phyloP scores from a whole-genome alignment of 2,797 vertebrate species.

The Momotus momota region DNA sequence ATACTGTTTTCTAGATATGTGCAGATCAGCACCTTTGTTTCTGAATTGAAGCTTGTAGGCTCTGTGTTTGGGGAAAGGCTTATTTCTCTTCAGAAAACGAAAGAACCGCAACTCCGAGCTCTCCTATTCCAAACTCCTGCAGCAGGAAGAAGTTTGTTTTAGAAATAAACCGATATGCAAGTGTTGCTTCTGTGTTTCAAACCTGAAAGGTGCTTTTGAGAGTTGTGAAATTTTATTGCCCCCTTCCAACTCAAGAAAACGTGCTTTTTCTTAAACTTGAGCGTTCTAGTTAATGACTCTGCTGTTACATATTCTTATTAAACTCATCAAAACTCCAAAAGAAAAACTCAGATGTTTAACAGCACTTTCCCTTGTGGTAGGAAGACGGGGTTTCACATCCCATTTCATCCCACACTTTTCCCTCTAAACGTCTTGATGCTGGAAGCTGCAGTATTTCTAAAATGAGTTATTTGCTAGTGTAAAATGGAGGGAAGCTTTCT shows the following conservation, averaged over 20 bases:
- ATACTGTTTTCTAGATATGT: background rate
- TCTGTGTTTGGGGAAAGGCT: background rate
- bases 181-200: background rate
- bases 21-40: background rate
- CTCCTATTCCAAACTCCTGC: background rate
- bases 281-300: background rate
- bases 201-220: background rate
- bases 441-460: background rate
- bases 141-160: background rate
- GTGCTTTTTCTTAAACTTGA: background rate
- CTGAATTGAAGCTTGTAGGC: background rate
- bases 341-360: background rate
- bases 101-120: background rate
- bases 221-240: background rate
- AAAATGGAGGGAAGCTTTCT: background rate
- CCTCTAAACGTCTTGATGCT: fast-evolving
- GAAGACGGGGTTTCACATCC: background rate
- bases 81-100: background rate
- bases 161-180: background rate
- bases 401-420: background rate
- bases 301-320: background rate
- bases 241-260: background rate
- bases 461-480: background rate
- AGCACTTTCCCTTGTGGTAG: background rate
- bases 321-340: background rate